Evolutionary conservation across 2,888 invertebrate species (phyloP), one percentile per base, ranked within the genome.

Genomic region (Rhagium mordax): DNA sequence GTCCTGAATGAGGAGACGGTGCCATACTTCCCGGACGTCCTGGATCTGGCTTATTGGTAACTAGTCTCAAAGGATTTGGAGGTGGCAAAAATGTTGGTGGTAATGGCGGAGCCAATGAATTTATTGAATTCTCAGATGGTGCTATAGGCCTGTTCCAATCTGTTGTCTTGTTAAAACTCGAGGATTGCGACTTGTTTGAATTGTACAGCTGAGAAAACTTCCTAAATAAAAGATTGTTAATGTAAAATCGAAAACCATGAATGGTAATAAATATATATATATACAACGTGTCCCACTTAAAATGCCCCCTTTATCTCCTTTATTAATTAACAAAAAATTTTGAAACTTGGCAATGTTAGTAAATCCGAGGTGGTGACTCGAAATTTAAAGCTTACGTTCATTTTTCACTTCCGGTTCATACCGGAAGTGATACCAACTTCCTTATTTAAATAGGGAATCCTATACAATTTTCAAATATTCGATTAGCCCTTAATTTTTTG

Each of bases 41-140:
- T 71, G 88, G 81, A 49, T 91, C 91, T 15, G 89, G 89, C 80
- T 88, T 88, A 70, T 83, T 87, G 3, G 86, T 82, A 13, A 88
- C 87, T 84, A 93, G 90, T 59, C 91, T 88, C 80, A 91, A 87
- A 82, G 92, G 91, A 84, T 92, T 92, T 66, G 92, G 89, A 64
- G 89, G 89, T 6, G 89, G 89, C 70, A 89, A 85, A 77, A 90
- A 90, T 2, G 89, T 89, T 24, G 90, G 90, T 13, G 88, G 87
- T 72, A 88, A 78, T 16, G 87, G 89, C 73, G 88, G 88, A 29
- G 88, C 87, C 74, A 89, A 83, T 70, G 88, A 85, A 71, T 86
- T 85, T 72, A 88, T 84, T 71, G 86, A 84, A 72, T 85, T 84
- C 78, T 88, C 88, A 68, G 87, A 82, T 51, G 90, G 89, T 84